Conservation (phyloP, 64 coral and sea anemone species). For the Actinia equina region DNA sequence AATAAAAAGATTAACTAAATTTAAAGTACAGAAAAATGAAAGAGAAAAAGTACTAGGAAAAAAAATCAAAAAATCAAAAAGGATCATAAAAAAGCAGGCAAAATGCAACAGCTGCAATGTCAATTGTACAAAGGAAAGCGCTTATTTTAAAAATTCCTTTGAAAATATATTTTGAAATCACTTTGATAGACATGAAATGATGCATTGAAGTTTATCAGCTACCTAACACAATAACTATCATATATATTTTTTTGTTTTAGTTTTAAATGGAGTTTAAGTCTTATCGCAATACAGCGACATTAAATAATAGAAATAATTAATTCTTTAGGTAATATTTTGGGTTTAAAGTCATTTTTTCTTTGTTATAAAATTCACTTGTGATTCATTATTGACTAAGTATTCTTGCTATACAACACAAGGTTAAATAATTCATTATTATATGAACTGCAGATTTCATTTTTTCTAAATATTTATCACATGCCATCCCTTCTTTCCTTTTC, state of each 20-base stretch:
- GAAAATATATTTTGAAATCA: too few species aligned
- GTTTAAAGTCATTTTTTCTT: neutral
- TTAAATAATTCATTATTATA: constrained; percentile 18
- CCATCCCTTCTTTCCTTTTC: neutral
- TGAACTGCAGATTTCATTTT: neutral
- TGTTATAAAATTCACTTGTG: constrained; percentile 4
- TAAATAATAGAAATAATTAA: neutral
- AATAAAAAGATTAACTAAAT: too few species aligned
- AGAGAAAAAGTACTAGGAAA: too few species aligned
- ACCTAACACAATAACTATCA: neutral
- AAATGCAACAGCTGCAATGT: neutral
- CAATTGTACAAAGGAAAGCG: neutral
- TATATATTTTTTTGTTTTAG: neutral
- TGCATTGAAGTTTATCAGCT: too few species aligned
- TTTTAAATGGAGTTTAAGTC: neutral
- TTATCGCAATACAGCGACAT: neutral
- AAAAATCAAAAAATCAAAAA: neutral
- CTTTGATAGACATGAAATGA: too few species aligned
- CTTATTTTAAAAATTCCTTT: too few species aligned
- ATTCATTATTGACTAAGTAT: neutral
- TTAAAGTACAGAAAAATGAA: too few species aligned
- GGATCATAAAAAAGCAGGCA: neutral
- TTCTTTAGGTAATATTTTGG: neutral
- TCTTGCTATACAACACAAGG: neutral
- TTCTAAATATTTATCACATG: neutral